Conservation (phyloP, 2,888 invertebrate genomes). For the Alsophila aescularia region DNA sequence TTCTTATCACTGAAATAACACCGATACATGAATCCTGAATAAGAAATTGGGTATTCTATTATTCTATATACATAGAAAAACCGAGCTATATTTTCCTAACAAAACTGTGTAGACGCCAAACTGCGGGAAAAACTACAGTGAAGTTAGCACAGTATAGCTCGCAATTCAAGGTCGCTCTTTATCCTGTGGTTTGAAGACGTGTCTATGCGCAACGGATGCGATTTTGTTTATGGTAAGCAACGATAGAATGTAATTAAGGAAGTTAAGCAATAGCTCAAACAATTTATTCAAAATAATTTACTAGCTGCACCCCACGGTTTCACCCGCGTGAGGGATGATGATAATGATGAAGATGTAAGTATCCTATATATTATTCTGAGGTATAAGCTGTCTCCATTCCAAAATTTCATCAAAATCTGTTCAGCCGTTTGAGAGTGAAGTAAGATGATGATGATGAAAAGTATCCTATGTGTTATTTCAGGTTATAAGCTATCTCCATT, state of each 20-base stretch:
- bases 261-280: too few species aligned
- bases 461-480: too few species aligned
- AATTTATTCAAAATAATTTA: too few species aligned
- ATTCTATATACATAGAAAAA: conserved; percentile 78
- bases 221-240: conserved; percentile 23
- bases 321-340: too few species aligned
- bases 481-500: too few species aligned
- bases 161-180: conserved; percentile 67
- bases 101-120: conserved; percentile 80
- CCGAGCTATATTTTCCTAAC: conserved; percentile 68
- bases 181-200: conserved; percentile 54
- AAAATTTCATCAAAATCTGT: too few species aligned
- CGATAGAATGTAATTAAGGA: conserved; percentile 28
- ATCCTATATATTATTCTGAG: too few species aligned
- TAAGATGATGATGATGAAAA: too few species aligned
- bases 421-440: too few species aligned
- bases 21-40: conserved; percentile 58
- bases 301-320: too few species aligned
- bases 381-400: too few species aligned
- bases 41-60: conserved; percentile 55
- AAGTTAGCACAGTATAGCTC: conserved; percentile 65
- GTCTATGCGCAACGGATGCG: conserved; percentile 44
- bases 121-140: conserved; percentile 83
- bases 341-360: too few species aligned
- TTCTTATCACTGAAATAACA: conserved; percentile 63